phyloP scores from a whole-genome alignment of 1,140 invertebrate genomes.

The Papilio glaucus region DNA sequence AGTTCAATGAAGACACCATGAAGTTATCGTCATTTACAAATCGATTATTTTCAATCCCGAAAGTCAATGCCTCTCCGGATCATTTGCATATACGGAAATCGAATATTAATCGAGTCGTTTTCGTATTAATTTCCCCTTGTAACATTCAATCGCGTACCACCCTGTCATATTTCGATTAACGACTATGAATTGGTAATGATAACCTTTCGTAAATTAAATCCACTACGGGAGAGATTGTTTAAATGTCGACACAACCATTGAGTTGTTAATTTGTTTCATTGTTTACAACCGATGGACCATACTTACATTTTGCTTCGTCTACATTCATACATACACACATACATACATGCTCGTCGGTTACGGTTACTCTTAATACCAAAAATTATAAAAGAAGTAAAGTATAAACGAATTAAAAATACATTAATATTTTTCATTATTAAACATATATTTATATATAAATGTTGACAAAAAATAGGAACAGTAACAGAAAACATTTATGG shows the following conservation, averaged over 20 bases:
- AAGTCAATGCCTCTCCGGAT: slow-evolving; percentile 3
- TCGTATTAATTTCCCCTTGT: slow-evolving; percentile 36
- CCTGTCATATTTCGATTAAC: slow-evolving; percentile 36
- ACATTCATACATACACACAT: too few species aligned
- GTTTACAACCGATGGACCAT: neutral
- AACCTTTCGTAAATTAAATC: slow-evolving; percentile 34
- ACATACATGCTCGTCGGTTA: too few species aligned
- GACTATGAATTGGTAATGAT: slow-evolving; percentile 32
- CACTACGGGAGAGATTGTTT: slow-evolving; percentile 29
- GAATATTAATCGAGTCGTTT: slow-evolving; percentile 30
- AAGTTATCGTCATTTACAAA: slow-evolving; percentile 4
- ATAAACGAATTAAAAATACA: too few species aligned
- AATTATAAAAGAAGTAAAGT: too few species aligned
- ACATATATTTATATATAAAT: too few species aligned
- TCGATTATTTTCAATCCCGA: slow-evolving; percentile 24
- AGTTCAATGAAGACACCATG: neutral
- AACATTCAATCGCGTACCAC: slow-evolving; percentile 26
- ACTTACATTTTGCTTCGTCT: slow-evolving; percentile 8
- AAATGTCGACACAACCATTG: slow-evolving; percentile 28
- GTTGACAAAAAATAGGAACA: too few species aligned
- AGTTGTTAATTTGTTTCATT: slow-evolving; percentile 25
- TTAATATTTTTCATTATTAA: too few species aligned
- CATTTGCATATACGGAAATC: slow-evolving; percentile 35
- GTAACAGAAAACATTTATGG: too few species aligned
- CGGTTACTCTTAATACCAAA: too few species aligned